phyloP scores from a whole-genome alignment of 2,113 vertebrate species.

The Poeciliopsis occidentalis region DNA sequence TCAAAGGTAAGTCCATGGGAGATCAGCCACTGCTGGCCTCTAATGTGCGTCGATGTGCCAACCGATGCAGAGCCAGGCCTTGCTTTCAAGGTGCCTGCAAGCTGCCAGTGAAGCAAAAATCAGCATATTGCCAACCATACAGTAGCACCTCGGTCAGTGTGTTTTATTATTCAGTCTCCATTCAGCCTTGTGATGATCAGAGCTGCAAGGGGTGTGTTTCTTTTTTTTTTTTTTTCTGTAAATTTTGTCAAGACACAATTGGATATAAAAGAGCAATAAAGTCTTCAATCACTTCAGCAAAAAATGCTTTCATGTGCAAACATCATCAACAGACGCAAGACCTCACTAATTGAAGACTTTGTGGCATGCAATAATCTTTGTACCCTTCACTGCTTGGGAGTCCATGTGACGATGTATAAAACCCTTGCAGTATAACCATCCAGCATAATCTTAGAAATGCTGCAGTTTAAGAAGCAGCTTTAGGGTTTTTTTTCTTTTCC shows the following conservation, averaged over 20 bases:
- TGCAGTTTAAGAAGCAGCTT: neutral
- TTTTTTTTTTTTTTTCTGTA: neutral
- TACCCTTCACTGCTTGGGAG: neutral
- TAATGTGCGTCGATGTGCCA: constrained; percentile 61
- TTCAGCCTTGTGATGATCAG: neutral
- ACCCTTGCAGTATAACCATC: neutral
- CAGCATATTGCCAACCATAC: constrained; percentile 31
- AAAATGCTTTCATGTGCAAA: neutral
- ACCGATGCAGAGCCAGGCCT: constrained; percentile 44
- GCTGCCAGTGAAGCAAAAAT: constrained; percentile 58
- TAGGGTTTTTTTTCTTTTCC: neutral
- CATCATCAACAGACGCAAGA: neutral
- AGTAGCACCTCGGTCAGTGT: constrained; percentile 12
- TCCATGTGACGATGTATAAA: neutral
- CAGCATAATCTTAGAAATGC: neutral
- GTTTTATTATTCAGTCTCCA: neutral
- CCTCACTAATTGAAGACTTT: neutral
- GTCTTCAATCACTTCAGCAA: neutral
- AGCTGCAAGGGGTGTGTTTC: neutral
- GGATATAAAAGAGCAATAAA: neutral
- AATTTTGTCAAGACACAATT: neutral
- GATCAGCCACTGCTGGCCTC: constrained; percentile 61
- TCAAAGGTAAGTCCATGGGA: constrained; percentile 58
- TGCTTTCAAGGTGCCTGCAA: constrained; percentile 63
- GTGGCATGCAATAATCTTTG: neutral